These are phyloP conservation scores for Neomorphus geoffroyi DNA, from an alignment of 2,797 vertebrate genomes.

Conservation along the genomic window DNA sequence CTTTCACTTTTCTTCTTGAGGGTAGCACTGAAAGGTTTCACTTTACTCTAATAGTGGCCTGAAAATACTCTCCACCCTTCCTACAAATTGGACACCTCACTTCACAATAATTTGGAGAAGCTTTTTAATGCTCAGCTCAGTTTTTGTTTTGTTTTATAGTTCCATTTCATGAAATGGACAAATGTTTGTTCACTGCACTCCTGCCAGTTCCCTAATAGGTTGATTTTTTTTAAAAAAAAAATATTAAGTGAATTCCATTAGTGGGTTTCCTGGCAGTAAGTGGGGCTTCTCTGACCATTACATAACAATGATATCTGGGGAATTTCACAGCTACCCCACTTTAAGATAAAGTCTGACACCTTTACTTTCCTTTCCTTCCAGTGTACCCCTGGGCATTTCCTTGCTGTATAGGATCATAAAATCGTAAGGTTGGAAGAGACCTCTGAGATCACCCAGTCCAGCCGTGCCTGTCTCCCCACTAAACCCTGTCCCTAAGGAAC, in stretches of 20 bases:
- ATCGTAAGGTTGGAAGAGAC: no score
- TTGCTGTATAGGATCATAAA: no score
- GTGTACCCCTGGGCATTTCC: not conserved
- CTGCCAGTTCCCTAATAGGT: not conserved
- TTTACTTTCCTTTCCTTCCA: not conserved
- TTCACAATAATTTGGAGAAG: not conserved
- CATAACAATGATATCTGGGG: not conserved
- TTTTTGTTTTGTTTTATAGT: slow-evolving; percentile 28
- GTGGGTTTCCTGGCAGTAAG: not conserved
- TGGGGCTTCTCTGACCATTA: not conserved
- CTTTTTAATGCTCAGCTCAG: not conserved
- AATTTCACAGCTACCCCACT: not conserved
- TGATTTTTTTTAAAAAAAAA: not conserved
- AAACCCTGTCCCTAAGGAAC: no score
- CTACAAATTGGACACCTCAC: not conserved
- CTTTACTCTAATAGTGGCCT: not conserved
- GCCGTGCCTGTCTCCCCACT: no score
- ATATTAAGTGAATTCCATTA: not conserved
- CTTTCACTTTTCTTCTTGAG: not conserved
- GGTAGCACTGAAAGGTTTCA: not conserved
- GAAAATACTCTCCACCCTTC: not conserved
- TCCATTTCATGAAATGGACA: not conserved
- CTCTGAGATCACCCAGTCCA: no score
- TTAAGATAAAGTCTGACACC: not conserved
- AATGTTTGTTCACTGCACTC: not conserved